Evolutionary conservation across 2,888 invertebrate genomes (phyloP), one percentile per base, ranked within the genome.

Genomic region (Helicoverpa assulta): DNA sequence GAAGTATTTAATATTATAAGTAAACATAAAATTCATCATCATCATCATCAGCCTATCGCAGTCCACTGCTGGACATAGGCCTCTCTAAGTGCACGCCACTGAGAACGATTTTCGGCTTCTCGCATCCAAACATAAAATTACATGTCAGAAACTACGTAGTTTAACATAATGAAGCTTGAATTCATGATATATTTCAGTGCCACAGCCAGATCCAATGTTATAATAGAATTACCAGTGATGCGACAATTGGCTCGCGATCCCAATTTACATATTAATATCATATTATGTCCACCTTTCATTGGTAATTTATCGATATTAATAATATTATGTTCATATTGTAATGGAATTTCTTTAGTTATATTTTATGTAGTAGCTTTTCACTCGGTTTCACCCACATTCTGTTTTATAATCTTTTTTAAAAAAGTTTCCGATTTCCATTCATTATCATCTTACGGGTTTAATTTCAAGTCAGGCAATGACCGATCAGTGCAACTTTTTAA

Each of bases 201-300:
- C 76, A 76, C 18, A 52, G 19, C n/a, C 69, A 76, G 65, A 60
- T 69, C 66, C 70, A 69, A 63, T 77, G 76, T 66, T 76, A 61
- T 77, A 77, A 77, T 77, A 77, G 76, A 76, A 73, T 76, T 73
- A 76, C 33, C 19, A 26, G 12, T 62, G 77, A 76, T 50, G 58
- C 62, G 62, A 26, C 69, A 65, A 70, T 66, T 55, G 76, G 26
- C 50, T 16, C 33, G 16, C 62, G 69, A 70, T 70, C 56, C 52
- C 77, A 77, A 76, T 77, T 77, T 73, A 63, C 76, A 77, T 77
- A 73, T 77, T 73, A 77, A 77, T 77, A 56, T 54, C 51, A 21
- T 51, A 70, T 66, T 60, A 70, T 73, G 50, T 56, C 62, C 12
- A 53, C 73, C 69, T 66, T 66, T 66, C 73, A 73, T 14, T 29